Base-by-base conservation (phyloP, 2,797 vertebrate species). In the Erethizon dorsatum region DNA sequence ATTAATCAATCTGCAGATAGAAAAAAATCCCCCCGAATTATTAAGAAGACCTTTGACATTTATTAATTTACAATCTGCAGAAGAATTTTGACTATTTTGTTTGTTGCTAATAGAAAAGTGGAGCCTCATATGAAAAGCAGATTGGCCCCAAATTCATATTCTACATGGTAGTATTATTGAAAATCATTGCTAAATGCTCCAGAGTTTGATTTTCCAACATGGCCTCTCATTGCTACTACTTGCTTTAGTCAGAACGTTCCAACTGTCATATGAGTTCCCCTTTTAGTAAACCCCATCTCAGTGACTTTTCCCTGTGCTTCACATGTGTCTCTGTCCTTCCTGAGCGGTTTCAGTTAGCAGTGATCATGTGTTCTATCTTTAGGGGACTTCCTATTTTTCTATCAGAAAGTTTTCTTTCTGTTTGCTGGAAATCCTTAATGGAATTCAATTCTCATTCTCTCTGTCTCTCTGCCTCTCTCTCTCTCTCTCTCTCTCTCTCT, bases 1-100 rank as follows among this genome's bases (percentile, higher is more conserved):
- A 92, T 96, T 65, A 86, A 94, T 93, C 59, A 59, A 26, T 87
- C 95, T 93, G 11, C 17, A 95, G 78, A 67, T 78, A 69, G 50
- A 78, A 91, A 80, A 65, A 90, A 83, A 69, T 69, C 31, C 28
- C 31, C 33, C 41, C 92, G 83, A 93, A 90, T 92, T 92, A 95
- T 95, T 61, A 91, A 90, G 83, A 47, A 52, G 82, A 92, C 7
- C 77, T 95, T 80, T 65, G 47, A 79, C 85, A 57, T 93, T 20
- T 92, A 97, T 82, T 96, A 91, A 84, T 87, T 82, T 83, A 11
- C 20, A 33, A 17, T 47, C 63, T 65, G 0, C 9, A 86, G 63
- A 84, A 71, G 41, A 20, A 84, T n/a, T 63, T 95, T 93, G 75
- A 2, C 77, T 92, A 1, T 63, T 93, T 87, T 94, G n/a, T 86